Conservation (phyloP, 1,140 invertebrate genomes). For the Pygmarrhopalites habei region DNA sequence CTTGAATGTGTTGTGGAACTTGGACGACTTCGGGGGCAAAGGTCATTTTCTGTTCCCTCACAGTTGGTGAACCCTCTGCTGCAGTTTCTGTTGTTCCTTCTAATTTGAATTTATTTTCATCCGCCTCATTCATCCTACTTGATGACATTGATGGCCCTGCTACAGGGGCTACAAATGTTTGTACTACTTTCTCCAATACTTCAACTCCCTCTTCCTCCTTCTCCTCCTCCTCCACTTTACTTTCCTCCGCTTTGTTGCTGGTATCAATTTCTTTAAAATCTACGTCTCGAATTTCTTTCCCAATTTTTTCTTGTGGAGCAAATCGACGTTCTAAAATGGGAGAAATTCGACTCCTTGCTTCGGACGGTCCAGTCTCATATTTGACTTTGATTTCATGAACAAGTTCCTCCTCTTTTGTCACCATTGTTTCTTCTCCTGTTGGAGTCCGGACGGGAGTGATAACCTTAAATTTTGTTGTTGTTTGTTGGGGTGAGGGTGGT, state of each 20-base stretch:
- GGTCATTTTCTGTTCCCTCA: slow-evolving; percentile 10
- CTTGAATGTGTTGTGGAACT: slow-evolving; percentile 33
- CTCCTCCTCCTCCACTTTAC: no score
- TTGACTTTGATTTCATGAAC: slow-evolving; percentile 30
- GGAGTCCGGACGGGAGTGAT: slow-evolving; percentile 13
- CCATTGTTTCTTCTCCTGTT: slow-evolving; percentile 19
- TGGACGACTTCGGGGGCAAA: slow-evolving; percentile 24
- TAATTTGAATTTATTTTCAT: neutral
- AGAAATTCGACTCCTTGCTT: slow-evolving; percentile 11
- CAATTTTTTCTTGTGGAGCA: neutral
- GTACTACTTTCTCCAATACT: neutral
- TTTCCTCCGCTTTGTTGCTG: slow-evolving; percentile 9
- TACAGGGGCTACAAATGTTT: neutral
- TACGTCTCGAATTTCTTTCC: slow-evolving; percentile 21
- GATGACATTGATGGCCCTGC: neutral
- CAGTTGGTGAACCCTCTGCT: slow-evolving; percentile 1
- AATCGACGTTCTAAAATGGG: slow-evolving; percentile 15
- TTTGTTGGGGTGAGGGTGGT: slow-evolving; percentile 13
- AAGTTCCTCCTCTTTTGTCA: slow-evolving; percentile 24
- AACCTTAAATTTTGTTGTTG: slow-evolving; percentile 26
- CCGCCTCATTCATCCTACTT: neutral
- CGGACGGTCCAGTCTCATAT: slow-evolving; percentile 12
- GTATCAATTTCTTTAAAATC: slow-evolving; percentile 28
- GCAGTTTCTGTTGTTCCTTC: neutral
- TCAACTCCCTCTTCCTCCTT: neutral